Conservation (phyloP, 1,140 invertebrate species). For the Scaptodrosophila lebanonensis region DNA sequence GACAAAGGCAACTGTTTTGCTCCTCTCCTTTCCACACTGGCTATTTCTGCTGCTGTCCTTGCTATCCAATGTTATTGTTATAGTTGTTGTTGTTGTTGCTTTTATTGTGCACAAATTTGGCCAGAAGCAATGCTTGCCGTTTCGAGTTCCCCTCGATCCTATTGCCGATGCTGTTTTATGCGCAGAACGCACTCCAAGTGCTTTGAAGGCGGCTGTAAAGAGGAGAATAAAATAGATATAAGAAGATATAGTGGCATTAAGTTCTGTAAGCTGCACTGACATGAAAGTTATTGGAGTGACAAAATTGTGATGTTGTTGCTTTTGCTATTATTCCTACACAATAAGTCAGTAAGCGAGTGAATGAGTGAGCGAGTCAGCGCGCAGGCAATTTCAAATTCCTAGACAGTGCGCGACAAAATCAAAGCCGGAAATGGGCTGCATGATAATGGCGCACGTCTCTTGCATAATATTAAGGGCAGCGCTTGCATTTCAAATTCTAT, state of each 20-base stretch:
- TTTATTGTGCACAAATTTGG: too few relatives aligned
- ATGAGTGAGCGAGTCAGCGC: background rate
- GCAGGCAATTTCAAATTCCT: conserved; percentile 3
- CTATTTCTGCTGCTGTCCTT: too few relatives aligned
- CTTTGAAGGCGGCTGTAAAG: background rate
- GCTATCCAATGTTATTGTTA: too few relatives aligned
- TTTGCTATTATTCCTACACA: conserved; percentile 34
- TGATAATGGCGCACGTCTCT: conserved; percentile 58
- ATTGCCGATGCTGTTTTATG: conserved; percentile 40
- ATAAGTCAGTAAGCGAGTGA: background rate
- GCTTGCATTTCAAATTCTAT: background rate
- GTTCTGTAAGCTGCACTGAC: conserved; percentile 64
- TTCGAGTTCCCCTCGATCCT: conserved; percentile 18
- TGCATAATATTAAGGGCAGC: conserved; percentile 50
- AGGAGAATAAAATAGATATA: conserved; percentile 15
- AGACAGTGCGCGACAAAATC: conserved; percentile 15
- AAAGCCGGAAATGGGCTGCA: conserved; percentile 62
- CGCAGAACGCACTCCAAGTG: conserved; percentile 5
- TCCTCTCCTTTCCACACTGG: too few relatives aligned
- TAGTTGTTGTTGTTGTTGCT: too few relatives aligned
- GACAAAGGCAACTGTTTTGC: conserved; percentile 50
- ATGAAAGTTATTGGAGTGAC: conserved; percentile 67
- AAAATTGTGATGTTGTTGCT: too few relatives aligned
- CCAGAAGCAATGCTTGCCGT: conserved; percentile 43
- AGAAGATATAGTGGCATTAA: conserved; percentile 25